Evolutionary conservation across 2,888 invertebrate genomes (phyloP).

Genomic region (Cryptus viduatorius): DNA sequence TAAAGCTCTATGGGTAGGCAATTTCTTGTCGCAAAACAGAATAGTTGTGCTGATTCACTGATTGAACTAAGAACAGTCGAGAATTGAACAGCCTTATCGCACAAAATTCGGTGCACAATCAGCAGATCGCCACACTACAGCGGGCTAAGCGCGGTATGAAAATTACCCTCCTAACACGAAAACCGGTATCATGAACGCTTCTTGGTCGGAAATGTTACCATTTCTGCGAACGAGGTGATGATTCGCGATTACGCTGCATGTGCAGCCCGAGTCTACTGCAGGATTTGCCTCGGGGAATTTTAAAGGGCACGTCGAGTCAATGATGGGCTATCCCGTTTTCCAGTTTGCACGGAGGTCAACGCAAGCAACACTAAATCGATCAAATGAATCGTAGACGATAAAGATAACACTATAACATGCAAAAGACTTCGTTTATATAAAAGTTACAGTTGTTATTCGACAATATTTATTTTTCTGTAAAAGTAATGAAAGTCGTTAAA

Average conservation of each 20-base stretch:
- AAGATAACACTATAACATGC: not conserved
- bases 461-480: no score
- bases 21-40: not conserved
- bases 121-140: conserved; percentile 6
- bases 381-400: not conserved
- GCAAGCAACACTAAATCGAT: conserved; percentile 16
- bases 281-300: conserved; percentile 27
- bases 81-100: conserved; percentile 46
- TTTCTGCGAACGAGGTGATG: conserved; percentile 56
- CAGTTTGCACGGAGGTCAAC: conserved; percentile 2
- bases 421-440: not conserved
- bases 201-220: conserved; percentile 50
- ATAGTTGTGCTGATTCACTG: conserved; percentile 16
- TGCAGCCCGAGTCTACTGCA: not conserved
- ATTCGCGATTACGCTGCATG: conserved; percentile 45
- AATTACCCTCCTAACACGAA: conserved; percentile 47
- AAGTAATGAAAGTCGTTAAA: no score
- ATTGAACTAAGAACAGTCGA: conserved; percentile 5
- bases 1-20: not conserved
- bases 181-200: conserved; percentile 17
- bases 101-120: conserved; percentile 24
- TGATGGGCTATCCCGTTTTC: not conserved
- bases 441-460: no score
- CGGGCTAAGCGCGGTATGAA: conserved; percentile 38
- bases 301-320: conserved; percentile 17